Evolutionary conservation across 2,888 invertebrate genomes (phyloP).

Genomic region (Chesias legatella): DNA sequence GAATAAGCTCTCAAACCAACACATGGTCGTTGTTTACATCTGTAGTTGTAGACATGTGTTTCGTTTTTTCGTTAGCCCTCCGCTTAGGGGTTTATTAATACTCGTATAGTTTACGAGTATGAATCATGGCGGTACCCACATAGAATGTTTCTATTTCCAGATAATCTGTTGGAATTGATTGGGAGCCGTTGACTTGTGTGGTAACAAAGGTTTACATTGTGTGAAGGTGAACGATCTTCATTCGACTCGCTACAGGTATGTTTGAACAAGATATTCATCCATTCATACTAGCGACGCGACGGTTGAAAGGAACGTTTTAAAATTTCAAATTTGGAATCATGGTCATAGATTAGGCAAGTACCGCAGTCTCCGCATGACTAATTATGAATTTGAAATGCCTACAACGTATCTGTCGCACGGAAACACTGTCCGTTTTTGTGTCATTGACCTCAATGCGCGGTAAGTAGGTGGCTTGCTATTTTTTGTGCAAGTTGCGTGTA

Average conservation of each 20-base stretch:
- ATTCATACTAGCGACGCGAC: slow-evolving; percentile 25
- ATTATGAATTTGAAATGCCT: slow-evolving; percentile 58
- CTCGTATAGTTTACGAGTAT: slow-evolving; percentile 57
- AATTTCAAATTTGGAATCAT: slow-evolving; percentile 41
- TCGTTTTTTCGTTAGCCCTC: slow-evolving; percentile 56
- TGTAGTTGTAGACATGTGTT: slow-evolving; percentile 62
- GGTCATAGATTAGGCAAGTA: slow-evolving; percentile 36
- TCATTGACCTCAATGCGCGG: slow-evolving; percentile 64
- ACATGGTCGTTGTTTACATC: slow-evolving; percentile 69
- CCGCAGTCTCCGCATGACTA: slow-evolving; percentile 49
- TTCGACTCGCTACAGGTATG: slow-evolving; percentile 69
- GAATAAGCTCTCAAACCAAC: slow-evolving; percentile 29
- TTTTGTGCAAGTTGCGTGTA: slow-evolving; percentile 55
- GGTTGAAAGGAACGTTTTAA: slow-evolving; percentile 37
- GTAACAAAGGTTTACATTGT: slow-evolving; percentile 75
- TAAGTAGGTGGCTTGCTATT: slow-evolving; percentile 55
- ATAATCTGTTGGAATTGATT: slow-evolving; percentile 74
- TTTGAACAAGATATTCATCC: slow-evolving; percentile 50
- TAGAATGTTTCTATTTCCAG: slow-evolving; percentile 77
- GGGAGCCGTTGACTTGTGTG: slow-evolving; percentile 70
- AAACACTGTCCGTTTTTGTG: slow-evolving; percentile 62
- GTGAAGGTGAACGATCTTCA: slow-evolving; percentile 72
- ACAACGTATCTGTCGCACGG: slow-evolving; percentile 53
- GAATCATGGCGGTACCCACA: slow-evolving; percentile 65
- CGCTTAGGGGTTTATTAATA: slow-evolving; percentile 59